Percentiles rank a stretch among this genome's conserved stretches.
phyloP scores from a whole-genome alignment of 2,888 invertebrate species.

The Xestia sexstrigata region DNA sequence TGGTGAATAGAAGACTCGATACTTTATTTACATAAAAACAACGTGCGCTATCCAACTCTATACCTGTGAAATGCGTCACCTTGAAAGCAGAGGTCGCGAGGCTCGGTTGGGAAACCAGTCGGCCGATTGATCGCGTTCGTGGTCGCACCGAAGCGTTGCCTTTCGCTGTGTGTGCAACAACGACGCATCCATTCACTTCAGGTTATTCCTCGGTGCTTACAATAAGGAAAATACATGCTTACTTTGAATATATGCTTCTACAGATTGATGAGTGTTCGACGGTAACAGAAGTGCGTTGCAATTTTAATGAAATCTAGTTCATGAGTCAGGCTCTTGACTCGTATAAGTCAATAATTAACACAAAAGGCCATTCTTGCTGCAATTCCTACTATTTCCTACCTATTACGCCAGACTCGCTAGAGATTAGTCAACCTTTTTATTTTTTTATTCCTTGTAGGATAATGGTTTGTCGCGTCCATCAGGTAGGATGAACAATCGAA shows the following conservation, averaged over 20 bases:
- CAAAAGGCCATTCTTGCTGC: background rate
- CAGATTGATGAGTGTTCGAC: background rate
- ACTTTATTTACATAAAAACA: conserved; percentile 55
- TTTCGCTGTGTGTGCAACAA: conserved; percentile 41
- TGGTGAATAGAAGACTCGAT: conserved; percentile 28
- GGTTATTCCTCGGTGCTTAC: conserved; percentile 12
- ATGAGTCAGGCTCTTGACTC: conserved; percentile 8
- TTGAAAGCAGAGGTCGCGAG: conserved; percentile 61
- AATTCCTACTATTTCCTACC: too few species aligned
- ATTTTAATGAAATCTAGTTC: conserved; percentile 21
- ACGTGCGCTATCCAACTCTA: conserved; percentile 45
- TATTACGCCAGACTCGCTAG: background rate
- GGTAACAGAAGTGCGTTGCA: background rate
- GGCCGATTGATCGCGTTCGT: conserved; percentile 41
- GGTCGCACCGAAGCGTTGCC: conserved; percentile 31
- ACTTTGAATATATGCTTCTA: conserved; percentile 12
- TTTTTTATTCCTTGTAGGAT: background rate
- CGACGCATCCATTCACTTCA: conserved; percentile 52
- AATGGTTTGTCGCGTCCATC: background rate
- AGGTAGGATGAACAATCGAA: background rate
- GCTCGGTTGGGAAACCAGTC: conserved; percentile 54
- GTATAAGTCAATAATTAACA: background rate
- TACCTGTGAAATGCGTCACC: conserved; percentile 59
- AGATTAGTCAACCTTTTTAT: background rate
- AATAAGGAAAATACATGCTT: conserved; percentile 39